Conservation (phyloP, 2,797 vertebrate genomes). For the Galago senegalensis region DNA sequence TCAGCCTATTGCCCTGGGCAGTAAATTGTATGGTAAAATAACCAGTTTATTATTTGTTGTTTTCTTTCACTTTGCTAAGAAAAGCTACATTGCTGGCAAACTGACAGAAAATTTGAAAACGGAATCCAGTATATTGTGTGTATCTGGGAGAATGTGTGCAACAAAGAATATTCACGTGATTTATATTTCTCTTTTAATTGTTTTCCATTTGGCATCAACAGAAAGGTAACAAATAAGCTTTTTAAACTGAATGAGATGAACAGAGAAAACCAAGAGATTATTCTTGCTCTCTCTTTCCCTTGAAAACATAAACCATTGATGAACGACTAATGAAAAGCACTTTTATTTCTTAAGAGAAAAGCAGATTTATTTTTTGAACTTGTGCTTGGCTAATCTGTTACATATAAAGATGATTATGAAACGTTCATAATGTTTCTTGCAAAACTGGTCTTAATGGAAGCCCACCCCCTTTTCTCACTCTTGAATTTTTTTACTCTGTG, state of each 20-base stretch:
- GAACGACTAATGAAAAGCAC: constrained; percentile 7
- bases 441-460: constrained; percentile 9
- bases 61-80: constrained; percentile 67
- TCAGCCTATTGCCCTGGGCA: constrained; percentile 53
- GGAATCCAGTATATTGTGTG: constrained; percentile 37
- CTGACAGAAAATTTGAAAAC: constrained; percentile 70
- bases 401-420: constrained; percentile 59
- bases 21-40: constrained; percentile 68
- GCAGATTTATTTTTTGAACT: constrained; percentile 38
- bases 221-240: constrained; percentile 60
- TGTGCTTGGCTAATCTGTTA: constrained; percentile 47
- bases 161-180: not conserved
- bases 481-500: constrained; percentile 16
- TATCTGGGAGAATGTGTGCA: constrained; percentile 43
- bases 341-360: constrained; percentile 56
- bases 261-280: constrained; percentile 41
- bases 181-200: constrained; percentile 23
- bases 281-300: not conserved
- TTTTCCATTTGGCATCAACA: constrained; percentile 38
- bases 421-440: not conserved
- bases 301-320: constrained; percentile 41
- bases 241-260: constrained; percentile 29
- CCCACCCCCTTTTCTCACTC: not conserved
- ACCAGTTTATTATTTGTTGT: constrained; percentile 73
- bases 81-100: constrained; percentile 67